Evolutionary conservation across 2,113 vertebrate species (phyloP), one percentile per base, ranked within the genome.

Genomic region (Rhipidura dahli): DNA sequence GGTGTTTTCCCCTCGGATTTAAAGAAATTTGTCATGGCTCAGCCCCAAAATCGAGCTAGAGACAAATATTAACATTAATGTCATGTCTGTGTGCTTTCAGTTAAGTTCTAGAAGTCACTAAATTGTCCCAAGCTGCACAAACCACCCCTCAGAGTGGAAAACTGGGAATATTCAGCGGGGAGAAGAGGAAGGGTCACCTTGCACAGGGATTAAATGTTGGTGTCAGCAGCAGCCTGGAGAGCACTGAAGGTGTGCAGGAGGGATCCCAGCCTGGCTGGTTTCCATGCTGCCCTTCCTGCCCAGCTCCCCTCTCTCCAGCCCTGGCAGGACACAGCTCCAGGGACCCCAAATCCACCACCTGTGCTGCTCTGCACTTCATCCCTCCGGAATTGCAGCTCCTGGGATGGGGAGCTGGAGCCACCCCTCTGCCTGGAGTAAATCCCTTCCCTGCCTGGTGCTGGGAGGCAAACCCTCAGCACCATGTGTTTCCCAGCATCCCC

Each of bases 291-390:
- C 8, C 17, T 80, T 60, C 65, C 23, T 68, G 44, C 7, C 15
- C n/a, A 18, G 16, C 19, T 35, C 5, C 27, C 13, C 66, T 26
- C 51, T 30, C 39, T 15, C 7, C 27, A 16, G 7, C 5, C 23
- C 54, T 69, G 53, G 8, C 1, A 10, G 47, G 76, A 60, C 8
- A 3, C 30, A 47, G 17, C 42, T 21, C 40, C 66, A 30, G 72
- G 66, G 21, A 30, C 4, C 28, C 22, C 10, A 17, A 15, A 35
- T 16, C 18, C 2, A 1, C 2, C 10, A 3, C 8, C 3, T 17
- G 0, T 1, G 44, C 2, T 24, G 57, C 0, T 51, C 37, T 15
- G 45, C n/a, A 15, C 39, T 2, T 1, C 0, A 9, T 17, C 28
- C 28, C 5, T 8, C 20, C 51, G 33, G 78, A 35, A 9, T 1